These are phyloP conservation scores for Odontamblyopus rebecca DNA, from an alignment of 2,797 vertebrate genomes.

Conservation along the genomic window DNA sequence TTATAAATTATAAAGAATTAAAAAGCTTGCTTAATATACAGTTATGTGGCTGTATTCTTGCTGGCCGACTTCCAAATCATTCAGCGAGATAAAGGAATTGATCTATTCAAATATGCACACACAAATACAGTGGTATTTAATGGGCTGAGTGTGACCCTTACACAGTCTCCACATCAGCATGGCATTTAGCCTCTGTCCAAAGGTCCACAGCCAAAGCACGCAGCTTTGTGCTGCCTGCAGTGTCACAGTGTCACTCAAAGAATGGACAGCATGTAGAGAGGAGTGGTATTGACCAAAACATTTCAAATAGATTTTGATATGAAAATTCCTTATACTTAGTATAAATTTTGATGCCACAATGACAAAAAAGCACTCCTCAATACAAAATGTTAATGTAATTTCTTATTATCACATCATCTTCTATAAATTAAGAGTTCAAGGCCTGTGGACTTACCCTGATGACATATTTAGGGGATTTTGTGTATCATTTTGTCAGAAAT, in stretches of 20 bases:
- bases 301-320: no score
- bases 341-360: no score
- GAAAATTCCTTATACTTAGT: no score
- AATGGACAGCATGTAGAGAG: not conserved
- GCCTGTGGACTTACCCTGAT: no score
- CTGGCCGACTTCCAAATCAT: not conserved
- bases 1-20: not conserved
- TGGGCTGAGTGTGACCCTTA: conserved; percentile 15
- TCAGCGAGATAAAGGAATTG: not conserved
- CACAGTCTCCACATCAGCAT: conserved; percentile 32
- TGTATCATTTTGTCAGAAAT: no score
- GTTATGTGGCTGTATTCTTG: not conserved
- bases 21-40: not conserved
- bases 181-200: conserved; percentile 46
- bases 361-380: no score
- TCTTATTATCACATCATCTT: no score
- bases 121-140: not conserved
- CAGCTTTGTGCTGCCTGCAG: conserved; percentile 16
- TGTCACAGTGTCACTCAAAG: not conserved
- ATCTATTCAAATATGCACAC: not conserved
- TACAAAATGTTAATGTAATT: no score
- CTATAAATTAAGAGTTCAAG: no score
- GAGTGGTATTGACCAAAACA: no score
- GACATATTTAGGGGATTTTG: no score
- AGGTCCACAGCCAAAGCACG: conserved; percentile 45